Evolutionary conservation across 23 tunicate species (phyloP), one percentile per base, ranked within the genome.

Genomic region (Corella eumyota): DNA sequence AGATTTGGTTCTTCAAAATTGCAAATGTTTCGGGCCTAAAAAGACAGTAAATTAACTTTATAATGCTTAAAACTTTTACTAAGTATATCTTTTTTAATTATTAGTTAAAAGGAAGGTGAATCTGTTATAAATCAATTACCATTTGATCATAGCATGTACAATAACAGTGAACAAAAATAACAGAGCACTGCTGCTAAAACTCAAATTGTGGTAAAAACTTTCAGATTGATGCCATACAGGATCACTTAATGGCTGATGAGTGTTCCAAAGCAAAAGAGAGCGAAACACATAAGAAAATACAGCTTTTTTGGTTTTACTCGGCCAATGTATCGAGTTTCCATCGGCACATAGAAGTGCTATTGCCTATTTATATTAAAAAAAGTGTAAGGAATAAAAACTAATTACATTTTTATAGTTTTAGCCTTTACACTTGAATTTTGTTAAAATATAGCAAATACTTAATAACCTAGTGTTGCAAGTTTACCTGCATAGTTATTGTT

Each of bases 401-500:
- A 19, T 20, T 20, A 21, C 15, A 40, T 40, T 9, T 40, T 40
- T 40, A 40, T 9, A 40, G 15, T 9, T 11, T 40, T 40, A 40
- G 11, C 15, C 15, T 11, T 15, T 9, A 40, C 48, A 40, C 13
- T 40, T 40, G 48, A 9, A 9, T 40, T 11, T 9, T 9, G 48
- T 40, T 9, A 40, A 40, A 40, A 40, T 9, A 40, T 9, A 11
- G 15, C 48, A 40, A 9, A 9, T 9, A 40, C 48, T 11, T 15
- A 11, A 40, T 40, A 40, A 15, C 15, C 48, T 11, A 11, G 13
- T 40, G 48, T 40, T 40, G 48, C 13, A 9, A 9, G 11, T 15
- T 4, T 48, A 75, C 98, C 86, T 92, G 98, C 98, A 92, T 92
- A 4, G 98, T 86, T 30, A 92, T 92, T 7, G 98, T 92, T 71